A percentile compares a stretch with the other conserved stretches of the same genome.
These are phyloP conservation scores for Mactra quadrangularis DNA, from an alignment of 1,140 invertebrate species.

Conservation along the genomic window DNA sequence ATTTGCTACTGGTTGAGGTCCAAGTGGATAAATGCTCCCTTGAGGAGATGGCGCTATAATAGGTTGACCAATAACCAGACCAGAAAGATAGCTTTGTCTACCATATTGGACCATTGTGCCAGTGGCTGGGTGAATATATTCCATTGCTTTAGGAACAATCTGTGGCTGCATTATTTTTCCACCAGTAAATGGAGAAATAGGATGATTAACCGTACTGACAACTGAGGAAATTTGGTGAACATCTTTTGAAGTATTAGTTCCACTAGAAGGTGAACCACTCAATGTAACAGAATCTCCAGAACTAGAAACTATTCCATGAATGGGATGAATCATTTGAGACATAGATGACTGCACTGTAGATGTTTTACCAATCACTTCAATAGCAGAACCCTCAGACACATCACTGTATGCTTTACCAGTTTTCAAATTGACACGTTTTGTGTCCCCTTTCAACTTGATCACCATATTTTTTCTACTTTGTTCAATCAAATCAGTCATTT, in stretches of 20 bases:
- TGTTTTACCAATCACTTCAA: slow-evolving; percentile 45
- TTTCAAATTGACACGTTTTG: slow-evolving; percentile 38
- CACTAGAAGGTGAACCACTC: too few species aligned
- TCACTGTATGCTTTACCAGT: slow-evolving; percentile 57
- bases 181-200: neutral
- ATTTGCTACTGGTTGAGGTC: neutral
- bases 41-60: too few species aligned
- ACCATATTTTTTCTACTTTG: slow-evolving; percentile 59
- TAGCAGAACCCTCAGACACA: slow-evolving; percentile 30
- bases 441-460: slow-evolving; percentile 46
- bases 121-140: slow-evolving; percentile 38
- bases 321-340: slow-evolving; percentile 17
- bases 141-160: neutral
- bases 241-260: too few species aligned
- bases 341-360: neutral
- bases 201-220: neutral
- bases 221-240: neutral
- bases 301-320: slow-evolving; percentile 31
- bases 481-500: slow-evolving; percentile 44
- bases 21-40: neutral
- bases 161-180: neutral
- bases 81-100: neutral
- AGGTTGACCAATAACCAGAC: too few species aligned
- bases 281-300: neutral
- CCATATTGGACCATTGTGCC: slow-evolving; percentile 14